Percentiles rank a stretch among this genome's conserved stretches.
Conservation (phyloP, 1,140 invertebrate species). For the Atta cephalotes region DNA sequence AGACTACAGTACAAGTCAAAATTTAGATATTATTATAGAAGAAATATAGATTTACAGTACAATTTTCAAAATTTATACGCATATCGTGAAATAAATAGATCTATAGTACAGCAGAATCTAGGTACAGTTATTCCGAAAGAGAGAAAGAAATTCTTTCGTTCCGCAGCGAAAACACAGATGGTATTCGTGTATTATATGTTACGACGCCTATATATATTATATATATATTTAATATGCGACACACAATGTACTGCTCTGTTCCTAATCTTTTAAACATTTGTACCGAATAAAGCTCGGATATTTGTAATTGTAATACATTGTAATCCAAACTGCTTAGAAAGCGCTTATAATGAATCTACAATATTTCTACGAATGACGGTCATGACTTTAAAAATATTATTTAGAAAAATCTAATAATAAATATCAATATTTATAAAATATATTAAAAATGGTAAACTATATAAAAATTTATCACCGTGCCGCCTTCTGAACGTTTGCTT, state of each 20-base stretch:
- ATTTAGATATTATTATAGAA: conserved; percentile 23
- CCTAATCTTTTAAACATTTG: conserved; percentile 67
- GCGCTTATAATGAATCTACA: neutral
- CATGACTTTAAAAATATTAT: neutral
- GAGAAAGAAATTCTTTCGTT: neutral
- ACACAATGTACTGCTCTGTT: conserved; percentile 39
- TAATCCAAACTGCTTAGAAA: neutral
- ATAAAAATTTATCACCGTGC: conserved; percentile 4
- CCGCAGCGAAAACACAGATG: neutral
- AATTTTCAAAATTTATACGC: conserved; percentile 10
- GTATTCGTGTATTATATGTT: neutral
- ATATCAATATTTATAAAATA: neutral
- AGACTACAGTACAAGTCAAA: conserved; percentile 33
- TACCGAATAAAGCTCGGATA: conserved; percentile 67
- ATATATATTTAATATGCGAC: conserved; percentile 10
- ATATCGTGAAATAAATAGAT: conserved; percentile 15
- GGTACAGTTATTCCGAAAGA: neutral
- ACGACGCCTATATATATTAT: neutral
- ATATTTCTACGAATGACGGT: neutral
- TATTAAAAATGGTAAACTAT: neutral
- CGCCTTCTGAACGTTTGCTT: neutral
- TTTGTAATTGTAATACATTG: conserved; percentile 61
- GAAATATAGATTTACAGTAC: neutral
- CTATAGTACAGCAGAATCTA: neutral
- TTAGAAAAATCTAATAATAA: neutral